Conservation (phyloP, 2,797 vertebrate species). For the Myotis findleyi region DNA sequence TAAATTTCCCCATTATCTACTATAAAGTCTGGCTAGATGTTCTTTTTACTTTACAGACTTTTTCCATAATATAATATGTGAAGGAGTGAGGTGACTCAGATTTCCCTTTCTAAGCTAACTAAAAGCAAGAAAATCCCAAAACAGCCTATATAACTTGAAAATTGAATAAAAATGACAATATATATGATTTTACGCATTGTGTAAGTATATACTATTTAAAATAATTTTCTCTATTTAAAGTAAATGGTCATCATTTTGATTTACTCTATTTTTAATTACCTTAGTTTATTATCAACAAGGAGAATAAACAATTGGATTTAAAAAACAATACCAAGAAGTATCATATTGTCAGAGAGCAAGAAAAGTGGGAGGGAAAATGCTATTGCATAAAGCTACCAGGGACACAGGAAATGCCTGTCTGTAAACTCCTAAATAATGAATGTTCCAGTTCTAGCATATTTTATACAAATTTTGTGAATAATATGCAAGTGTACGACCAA, state of each 20-base stretch:
- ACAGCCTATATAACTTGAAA: neutral
- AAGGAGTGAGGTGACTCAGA: conserved; percentile 6
- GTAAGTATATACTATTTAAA: neutral
- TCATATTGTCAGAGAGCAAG: neutral
- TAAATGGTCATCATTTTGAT: neutral
- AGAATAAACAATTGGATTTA: conserved; percentile 11
- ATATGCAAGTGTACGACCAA: neutral
- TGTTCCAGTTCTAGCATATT: neutral
- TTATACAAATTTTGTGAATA: neutral
- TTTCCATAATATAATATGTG: conserved; percentile 31
- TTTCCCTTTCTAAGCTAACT: conserved; percentile 51
- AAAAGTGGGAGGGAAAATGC: neutral
- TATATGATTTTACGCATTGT: neutral
- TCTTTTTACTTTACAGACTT: neutral
- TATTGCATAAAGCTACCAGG: neutral
- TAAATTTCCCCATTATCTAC: conserved; percentile 11
- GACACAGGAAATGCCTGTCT: neutral
- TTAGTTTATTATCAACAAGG: neutral
- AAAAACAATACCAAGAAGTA: neutral
- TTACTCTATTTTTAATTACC: neutral
- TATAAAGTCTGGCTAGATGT: neutral
- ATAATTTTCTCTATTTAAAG: neutral
- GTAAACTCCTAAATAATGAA: neutral
- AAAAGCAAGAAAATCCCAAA: neutral
- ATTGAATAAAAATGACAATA: neutral